Conservation (phyloP, 2,113 vertebrate genomes). For the Tyto alba region DNA sequence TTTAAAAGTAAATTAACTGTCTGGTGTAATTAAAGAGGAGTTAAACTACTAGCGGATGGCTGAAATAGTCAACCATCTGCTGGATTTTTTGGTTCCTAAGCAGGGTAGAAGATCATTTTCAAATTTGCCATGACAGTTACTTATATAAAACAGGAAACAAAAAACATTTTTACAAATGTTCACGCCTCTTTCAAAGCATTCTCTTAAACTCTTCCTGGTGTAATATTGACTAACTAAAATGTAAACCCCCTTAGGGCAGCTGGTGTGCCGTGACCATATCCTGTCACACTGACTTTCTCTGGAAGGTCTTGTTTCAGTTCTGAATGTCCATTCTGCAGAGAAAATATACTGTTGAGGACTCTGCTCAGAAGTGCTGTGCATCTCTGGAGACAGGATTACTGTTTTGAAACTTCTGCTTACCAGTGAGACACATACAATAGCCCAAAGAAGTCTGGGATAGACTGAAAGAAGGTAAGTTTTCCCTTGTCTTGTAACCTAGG, state of each 20-base stretch:
- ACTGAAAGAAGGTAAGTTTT: not conserved
- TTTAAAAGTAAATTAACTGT: conserved; percentile 24
- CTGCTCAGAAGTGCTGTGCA: not conserved
- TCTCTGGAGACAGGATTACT: not conserved
- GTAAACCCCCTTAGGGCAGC: not conserved
- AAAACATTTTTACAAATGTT: not conserved
- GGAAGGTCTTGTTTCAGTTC: not conserved
- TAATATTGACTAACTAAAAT: not conserved
- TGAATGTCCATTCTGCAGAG: not conserved
- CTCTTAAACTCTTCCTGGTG: not conserved
- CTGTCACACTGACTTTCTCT: not conserved
- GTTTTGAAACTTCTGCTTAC: not conserved
- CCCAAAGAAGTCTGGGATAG: not conserved
- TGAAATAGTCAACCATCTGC: conserved; percentile 35
- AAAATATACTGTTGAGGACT: not conserved
- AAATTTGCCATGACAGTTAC: not conserved
- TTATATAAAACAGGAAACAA: not conserved
- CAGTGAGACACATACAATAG: not conserved
- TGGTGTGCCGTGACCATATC: not conserved
- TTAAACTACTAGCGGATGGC: not conserved
- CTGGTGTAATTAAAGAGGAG: conserved; percentile 36
- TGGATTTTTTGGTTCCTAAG: conserved; percentile 7
- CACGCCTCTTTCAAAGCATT: not conserved
- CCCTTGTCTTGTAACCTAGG: not conserved
- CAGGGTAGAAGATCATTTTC: not conserved